Conservation (phyloP, 2,888 invertebrate species). For the Stenotaenia linearis region DNA sequence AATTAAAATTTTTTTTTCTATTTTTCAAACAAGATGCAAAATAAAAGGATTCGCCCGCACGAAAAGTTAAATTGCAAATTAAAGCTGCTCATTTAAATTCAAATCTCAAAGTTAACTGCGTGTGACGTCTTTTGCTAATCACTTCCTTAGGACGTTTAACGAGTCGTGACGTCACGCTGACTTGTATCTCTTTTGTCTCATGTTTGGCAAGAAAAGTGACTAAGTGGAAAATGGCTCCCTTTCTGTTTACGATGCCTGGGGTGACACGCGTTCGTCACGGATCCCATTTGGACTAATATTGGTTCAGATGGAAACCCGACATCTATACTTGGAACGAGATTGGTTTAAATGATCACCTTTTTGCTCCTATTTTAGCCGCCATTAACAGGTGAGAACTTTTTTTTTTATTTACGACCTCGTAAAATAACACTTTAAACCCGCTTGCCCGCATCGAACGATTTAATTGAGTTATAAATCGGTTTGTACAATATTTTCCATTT, state of each 20-base stretch:
- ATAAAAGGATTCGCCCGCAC: not conserved
- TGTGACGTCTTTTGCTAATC: conserved; percentile 15
- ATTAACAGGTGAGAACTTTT: not conserved
- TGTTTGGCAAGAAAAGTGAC: conserved; percentile 19
- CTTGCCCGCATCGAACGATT: not conserved
- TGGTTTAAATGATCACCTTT: not conserved
- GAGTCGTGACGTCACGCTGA: conserved; percentile 19
- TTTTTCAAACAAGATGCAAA: not conserved
- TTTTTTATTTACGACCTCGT: not conserved
- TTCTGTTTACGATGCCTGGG: conserved; percentile 19
- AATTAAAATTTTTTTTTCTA: no score
- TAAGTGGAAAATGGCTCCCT: conserved; percentile 14
- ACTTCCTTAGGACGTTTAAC: conserved; percentile 14
- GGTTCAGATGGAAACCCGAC: not conserved
- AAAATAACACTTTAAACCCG: not conserved
- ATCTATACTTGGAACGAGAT: not conserved
- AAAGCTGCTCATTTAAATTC: conserved; percentile 6
- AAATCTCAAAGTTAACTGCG: conserved; percentile 8
- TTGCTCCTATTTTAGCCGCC: not conserved
- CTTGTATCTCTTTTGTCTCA: conserved; percentile 19
- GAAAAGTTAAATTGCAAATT: not conserved
- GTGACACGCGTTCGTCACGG: conserved; percentile 19
- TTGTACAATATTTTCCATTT: no score
- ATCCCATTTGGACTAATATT: conserved; percentile 19
- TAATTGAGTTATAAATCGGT: no score